phyloP scores from a whole-genome alignment of 2,888 invertebrate genomes.

The Lepas anatifera region DNA sequence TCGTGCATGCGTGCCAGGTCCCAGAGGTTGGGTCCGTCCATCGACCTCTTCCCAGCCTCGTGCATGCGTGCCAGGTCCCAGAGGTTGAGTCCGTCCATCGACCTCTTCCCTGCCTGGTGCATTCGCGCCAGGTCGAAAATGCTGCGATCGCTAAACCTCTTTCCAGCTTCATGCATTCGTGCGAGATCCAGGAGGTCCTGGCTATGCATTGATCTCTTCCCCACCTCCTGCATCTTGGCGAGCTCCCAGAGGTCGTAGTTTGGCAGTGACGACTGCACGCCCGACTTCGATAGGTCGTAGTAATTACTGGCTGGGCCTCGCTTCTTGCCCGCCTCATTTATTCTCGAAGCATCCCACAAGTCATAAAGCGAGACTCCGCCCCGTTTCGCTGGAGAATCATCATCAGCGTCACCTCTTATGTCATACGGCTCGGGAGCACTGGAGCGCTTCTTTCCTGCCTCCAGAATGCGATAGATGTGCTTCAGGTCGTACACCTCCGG shows the following conservation, averaged over 20 bases:
- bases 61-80: background rate
- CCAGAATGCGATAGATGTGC: background rate
- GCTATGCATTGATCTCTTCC: too few relatives aligned
- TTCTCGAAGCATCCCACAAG: background rate
- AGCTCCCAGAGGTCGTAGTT: too few relatives aligned
- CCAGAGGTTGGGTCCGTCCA: background rate
- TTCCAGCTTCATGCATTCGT: background rate
- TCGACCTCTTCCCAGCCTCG: background rate
- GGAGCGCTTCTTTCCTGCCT: background rate
- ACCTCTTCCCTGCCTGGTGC: background rate
- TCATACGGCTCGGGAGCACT: too few relatives aligned
- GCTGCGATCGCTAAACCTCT: background rate
- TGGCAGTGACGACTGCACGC: too few relatives aligned
- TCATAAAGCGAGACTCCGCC: background rate
- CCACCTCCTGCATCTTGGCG: background rate
- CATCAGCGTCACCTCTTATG: too few relatives aligned
- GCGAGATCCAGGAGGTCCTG: too few relatives aligned
- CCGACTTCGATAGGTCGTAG: slow-evolving; percentile 8
- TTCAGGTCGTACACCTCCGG: background rate
- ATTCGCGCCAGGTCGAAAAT: background rate
- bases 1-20: background rate
- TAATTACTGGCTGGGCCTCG: background rate
- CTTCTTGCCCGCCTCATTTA: background rate
- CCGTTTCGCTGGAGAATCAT: too few relatives aligned
- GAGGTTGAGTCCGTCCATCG: background rate